These are phyloP conservation scores for Magallana angulata DNA, from an alignment of 1,140 invertebrate species.

Conservation along the genomic window DNA sequence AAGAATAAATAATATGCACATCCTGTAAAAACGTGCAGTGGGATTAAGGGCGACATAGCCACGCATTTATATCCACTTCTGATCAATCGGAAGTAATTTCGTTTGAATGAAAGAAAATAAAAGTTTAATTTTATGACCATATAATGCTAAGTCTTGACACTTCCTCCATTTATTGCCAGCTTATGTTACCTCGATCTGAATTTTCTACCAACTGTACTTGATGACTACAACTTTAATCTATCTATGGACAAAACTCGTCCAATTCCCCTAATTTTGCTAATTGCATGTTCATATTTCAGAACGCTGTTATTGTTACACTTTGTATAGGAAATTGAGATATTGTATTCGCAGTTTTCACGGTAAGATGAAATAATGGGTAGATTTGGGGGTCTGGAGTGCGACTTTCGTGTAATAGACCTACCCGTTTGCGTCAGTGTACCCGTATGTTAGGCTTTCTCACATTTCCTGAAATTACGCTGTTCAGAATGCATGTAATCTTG, in stretches of 20 bases:
- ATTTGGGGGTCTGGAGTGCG: not conserved
- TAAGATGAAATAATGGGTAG: not conserved
- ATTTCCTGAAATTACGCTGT: slow-evolving; percentile 10
- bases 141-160: not conserved
- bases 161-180: not conserved
- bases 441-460: not conserved
- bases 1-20: too few relatives aligned
- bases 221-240: not conserved
- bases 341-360: not conserved
- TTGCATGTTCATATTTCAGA: slow-evolving; percentile 31
- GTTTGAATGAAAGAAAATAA: not conserved
- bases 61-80: not conserved
- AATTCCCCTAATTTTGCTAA: slow-evolving; percentile 21
- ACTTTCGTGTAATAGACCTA: not conserved
- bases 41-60: too few relatives aligned
- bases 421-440: not conserved
- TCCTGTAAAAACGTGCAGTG: too few relatives aligned
- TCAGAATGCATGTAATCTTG: slow-evolving; percentile 12
- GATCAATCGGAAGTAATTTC: not conserved
- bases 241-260: not conserved
- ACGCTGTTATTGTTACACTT: slow-evolving; percentile 2
- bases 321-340: not conserved
- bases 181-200: not conserved
- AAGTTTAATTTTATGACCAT: not conserved
- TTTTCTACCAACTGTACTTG: not conserved